Percentiles rank a stretch among this genome's conserved stretches.
Conservation (phyloP, 2,888 invertebrate species). For the Leptogaster cylindrica region DNA sequence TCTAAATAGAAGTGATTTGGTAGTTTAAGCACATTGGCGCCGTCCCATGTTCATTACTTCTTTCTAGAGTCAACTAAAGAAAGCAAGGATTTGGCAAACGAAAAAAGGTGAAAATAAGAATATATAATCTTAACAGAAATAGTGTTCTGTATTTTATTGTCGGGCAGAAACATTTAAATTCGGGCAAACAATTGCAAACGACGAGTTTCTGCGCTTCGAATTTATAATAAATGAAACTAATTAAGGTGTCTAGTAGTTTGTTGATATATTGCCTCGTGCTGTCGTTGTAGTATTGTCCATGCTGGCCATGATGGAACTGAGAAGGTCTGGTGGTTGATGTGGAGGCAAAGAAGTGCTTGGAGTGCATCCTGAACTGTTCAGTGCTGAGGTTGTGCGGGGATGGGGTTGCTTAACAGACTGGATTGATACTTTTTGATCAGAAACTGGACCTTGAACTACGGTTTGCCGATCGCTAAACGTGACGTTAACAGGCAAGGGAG, state of each 20-base stretch:
- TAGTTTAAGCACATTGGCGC: too few species aligned
- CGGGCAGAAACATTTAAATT: constrained; percentile 12
- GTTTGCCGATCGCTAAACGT: neutral
- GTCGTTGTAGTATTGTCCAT: constrained; percentile 56
- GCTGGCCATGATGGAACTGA: constrained; percentile 62
- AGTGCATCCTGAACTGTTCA: constrained; percentile 9
- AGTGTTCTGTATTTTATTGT: constrained; percentile 1
- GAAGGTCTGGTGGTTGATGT: constrained; percentile 54
- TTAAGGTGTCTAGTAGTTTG: constrained; percentile 35
- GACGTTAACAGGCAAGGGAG: constrained; percentile 46
- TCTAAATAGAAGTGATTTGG: too few species aligned
- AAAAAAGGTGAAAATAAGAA: too few species aligned
- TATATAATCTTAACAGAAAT: too few species aligned
- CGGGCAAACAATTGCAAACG: neutral
- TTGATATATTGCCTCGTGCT: constrained; percentile 48
- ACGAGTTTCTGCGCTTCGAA: constrained; percentile 21
- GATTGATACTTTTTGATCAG: constrained; percentile 48
- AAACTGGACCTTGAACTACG: constrained; percentile 46
- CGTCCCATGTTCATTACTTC: too few species aligned
- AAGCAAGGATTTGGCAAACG: too few species aligned
- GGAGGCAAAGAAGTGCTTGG: constrained; percentile 33
- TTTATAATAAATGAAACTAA: neutral
- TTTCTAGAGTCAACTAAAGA: too few species aligned
- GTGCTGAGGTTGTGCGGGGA: constrained; percentile 41
- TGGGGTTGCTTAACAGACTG: constrained; percentile 46